phyloP scores from a whole-genome alignment of 1,140 invertebrate species.

The Tribolium madens region DNA sequence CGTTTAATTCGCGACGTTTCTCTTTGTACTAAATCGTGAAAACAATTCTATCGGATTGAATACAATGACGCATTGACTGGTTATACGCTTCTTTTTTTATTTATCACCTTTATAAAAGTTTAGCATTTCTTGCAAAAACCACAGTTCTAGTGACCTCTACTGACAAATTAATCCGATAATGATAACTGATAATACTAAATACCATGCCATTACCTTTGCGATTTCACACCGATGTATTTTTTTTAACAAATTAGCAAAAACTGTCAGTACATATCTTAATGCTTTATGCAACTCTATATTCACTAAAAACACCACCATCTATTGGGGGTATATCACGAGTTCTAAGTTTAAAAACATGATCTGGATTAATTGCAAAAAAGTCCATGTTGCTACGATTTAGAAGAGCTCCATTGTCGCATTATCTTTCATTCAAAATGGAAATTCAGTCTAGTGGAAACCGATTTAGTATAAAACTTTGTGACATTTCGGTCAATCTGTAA shows the following conservation, averaged over 20 bases:
- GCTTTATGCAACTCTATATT: no score
- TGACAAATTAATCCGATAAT: no score
- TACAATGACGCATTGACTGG: slow-evolving; percentile 7
- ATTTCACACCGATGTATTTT: no score
- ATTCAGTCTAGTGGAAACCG: not conserved
- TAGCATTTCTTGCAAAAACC: not conserved
- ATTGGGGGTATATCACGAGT: no score
- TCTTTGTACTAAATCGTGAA: slow-evolving; percentile 28
- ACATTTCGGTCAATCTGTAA: slow-evolving; percentile 17
- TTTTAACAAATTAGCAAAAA: no score
- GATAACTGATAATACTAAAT: no score
- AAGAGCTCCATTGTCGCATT: not conserved
- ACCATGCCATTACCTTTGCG: no score
- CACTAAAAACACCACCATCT: not conserved
- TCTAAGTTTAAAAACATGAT: not conserved
- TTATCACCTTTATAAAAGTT: not conserved
- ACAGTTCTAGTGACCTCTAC: no score
- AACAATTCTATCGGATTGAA: slow-evolving; percentile 18
- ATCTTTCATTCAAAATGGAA: not conserved
- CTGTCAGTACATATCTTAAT: no score
- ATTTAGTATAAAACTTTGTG: slow-evolving; percentile 16
- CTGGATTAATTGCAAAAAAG: not conserved
- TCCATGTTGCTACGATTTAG: not conserved
- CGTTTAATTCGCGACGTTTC: slow-evolving; percentile 27
- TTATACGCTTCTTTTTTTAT: slow-evolving; percentile 18